Evolutionary conservation across 2,113 vertebrate species (phyloP).

Genomic region (Corvus cornix): DNA sequence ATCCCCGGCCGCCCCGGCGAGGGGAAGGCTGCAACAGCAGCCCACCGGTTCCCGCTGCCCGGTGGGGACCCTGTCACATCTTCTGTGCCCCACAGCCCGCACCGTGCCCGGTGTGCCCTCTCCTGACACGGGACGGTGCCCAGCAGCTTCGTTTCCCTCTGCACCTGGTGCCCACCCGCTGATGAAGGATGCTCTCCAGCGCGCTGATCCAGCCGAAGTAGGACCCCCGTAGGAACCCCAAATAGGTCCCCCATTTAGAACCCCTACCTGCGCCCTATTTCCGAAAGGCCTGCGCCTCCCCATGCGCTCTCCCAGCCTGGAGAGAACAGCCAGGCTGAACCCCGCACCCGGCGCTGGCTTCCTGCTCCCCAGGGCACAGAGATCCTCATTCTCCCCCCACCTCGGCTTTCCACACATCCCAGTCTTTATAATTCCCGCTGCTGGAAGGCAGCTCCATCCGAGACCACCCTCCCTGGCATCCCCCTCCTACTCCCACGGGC

Average conservation of each 20-base stretch:
- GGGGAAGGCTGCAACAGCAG: not conserved
- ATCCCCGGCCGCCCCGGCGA: not conserved
- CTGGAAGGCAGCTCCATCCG: not conserved
- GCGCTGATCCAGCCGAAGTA: fast-evolving
- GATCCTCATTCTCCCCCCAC: fast-evolving
- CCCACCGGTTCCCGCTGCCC: not conserved
- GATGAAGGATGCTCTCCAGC: not conserved
- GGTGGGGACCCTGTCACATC: fast-evolving
- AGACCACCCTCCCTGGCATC: not conserved
- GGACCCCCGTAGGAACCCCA: not conserved
- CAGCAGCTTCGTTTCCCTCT: fast-evolving
- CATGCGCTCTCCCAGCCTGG: not conserved
- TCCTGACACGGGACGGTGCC: not conserved
- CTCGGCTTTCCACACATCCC: not conserved
- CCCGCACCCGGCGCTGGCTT: not conserved
- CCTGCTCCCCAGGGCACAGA: not conserved
- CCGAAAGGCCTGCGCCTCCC: not conserved
- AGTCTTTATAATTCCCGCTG: fast-evolving
- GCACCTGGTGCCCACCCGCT: not conserved
- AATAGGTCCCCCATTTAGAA: fast-evolving
- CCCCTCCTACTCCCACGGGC: fast-evolving
- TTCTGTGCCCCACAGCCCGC: not conserved
- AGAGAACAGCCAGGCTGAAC: not conserved
- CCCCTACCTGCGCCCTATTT: fast-evolving
- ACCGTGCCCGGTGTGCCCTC: not conserved